Evolutionary conservation across 2,113 vertebrate species (phyloP).

Genomic region (Catharus fuscescens): DNA sequence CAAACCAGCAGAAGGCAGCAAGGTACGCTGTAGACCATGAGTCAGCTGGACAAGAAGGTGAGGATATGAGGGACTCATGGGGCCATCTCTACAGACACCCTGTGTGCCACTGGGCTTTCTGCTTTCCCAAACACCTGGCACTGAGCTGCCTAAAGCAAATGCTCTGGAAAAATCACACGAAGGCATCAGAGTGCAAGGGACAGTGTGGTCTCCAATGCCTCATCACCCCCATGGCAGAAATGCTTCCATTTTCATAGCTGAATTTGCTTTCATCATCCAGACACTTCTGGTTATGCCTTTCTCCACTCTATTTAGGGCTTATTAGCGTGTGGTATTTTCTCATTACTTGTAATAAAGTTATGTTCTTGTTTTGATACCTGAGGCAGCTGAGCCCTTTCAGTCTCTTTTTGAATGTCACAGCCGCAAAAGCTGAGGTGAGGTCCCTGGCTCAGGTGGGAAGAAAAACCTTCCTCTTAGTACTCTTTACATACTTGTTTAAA

Average conservation of each 20-base stretch:
- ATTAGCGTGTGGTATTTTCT: neutral
- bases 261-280: neutral
- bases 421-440: neutral
- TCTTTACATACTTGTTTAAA: neutral
- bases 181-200: neutral
- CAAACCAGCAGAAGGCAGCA: neutral
- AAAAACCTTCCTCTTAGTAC: neutral
- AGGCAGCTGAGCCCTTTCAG: neutral
- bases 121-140: neutral
- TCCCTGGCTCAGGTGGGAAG: neutral
- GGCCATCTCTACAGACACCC: neutral
- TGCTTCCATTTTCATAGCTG: rapidly evolving
- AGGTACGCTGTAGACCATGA: neutral
- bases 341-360: neutral
- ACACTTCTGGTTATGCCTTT: neutral
- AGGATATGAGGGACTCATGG: rapidly evolving
- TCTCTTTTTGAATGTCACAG: neutral
- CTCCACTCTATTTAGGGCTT: neutral
- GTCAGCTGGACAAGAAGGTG: neutral
- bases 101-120: neutral
- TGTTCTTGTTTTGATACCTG: neutral
- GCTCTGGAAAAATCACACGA: neutral
- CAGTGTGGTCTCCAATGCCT: neutral
- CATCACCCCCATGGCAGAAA: neutral
- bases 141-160: neutral